Percentiles rank a stretch among this genome's conserved stretches.
Evolutionary conservation across 2,113 vertebrate species (phyloP).

Genomic region (Leptodactylus fuscus): DNA sequence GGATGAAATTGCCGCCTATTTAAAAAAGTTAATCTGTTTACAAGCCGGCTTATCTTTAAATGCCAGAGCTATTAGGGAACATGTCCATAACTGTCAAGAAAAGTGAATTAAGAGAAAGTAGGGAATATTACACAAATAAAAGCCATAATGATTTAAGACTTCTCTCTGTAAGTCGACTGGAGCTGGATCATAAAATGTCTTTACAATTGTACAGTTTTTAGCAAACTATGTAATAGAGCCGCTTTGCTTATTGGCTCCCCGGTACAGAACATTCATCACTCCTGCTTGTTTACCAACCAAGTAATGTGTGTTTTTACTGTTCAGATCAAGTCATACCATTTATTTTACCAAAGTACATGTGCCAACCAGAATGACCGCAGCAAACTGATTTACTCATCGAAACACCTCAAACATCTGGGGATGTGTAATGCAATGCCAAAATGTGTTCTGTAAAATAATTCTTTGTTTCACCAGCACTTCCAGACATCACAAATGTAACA

Average conservation of each 20-base stretch:
- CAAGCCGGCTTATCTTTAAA: slow-evolving; percentile 79
- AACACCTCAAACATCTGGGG: slow-evolving; percentile 13
- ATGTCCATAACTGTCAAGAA: slow-evolving; percentile 74
- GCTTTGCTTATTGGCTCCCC: slow-evolving; percentile 40
- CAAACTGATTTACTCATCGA: not conserved
- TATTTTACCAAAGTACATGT: slow-evolving; percentile 20
- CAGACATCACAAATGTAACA: not conserved
- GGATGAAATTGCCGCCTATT: slow-evolving; percentile 77
- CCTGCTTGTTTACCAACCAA: slow-evolving; percentile 52
- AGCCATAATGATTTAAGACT: slow-evolving; percentile 68
- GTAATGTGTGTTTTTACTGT: slow-evolving; percentile 38
- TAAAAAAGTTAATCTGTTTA: slow-evolving; percentile 82
- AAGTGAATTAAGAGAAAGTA: slow-evolving; percentile 66
- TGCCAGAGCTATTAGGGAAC: slow-evolving; percentile 76
- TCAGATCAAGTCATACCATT: slow-evolving; percentile 26
- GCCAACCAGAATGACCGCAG: slow-evolving; percentile 18
- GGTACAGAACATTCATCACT: slow-evolving; percentile 24
- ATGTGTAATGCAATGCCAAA: not conserved
- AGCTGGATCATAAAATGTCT: slow-evolving; percentile 52
- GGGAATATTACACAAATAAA: slow-evolving; percentile 69
- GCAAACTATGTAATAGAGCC: slow-evolving; percentile 46
- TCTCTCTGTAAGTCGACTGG: slow-evolving; percentile 50
- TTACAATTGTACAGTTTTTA: slow-evolving; percentile 51
- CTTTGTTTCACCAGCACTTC: too few relatives aligned
- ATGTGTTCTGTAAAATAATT: not conserved